Evolutionary conservation across 2,113 vertebrate species (phyloP).

Genomic region (Eurypyga helias): DNA sequence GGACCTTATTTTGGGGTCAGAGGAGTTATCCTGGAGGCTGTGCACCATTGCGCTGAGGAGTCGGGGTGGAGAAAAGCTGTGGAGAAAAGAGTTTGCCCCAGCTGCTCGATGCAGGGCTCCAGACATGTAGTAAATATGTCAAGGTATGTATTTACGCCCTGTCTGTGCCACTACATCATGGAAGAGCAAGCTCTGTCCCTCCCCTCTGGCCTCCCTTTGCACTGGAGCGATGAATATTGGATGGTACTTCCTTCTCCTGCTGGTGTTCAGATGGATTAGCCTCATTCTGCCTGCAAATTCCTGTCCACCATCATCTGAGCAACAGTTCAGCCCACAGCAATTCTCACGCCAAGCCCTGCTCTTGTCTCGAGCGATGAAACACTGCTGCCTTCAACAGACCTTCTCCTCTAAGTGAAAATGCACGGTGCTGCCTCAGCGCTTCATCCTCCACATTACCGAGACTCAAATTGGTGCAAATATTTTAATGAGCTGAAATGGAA

Average conservation of each 20-base stretch:
- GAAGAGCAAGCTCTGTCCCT: not conserved
- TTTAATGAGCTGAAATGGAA: not conserved
- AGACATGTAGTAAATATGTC: not conserved
- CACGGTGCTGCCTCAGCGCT: not conserved
- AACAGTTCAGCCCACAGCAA: not conserved
- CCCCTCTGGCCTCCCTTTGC: not conserved
- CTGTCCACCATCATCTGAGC: not conserved
- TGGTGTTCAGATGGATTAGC: not conserved
- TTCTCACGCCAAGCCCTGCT: not conserved
- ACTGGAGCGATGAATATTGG: rapidly evolving
- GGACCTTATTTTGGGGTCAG: not conserved
- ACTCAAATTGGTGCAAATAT: not conserved
- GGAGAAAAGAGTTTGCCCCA: not conserved
- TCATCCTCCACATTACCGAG: rapidly evolving
- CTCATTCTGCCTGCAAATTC: not conserved
- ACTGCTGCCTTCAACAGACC: not conserved
- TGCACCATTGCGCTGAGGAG: too few species aligned
- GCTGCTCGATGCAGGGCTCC: not conserved
- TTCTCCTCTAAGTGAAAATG: rapidly evolving
- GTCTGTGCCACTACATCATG: not conserved
- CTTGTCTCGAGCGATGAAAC: rapidly evolving
- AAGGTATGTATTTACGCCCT: not conserved
- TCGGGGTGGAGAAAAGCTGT: rapidly evolving
- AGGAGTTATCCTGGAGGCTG: not conserved
- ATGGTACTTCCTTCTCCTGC: not conserved